Conservation (phyloP, 2,797 vertebrate genomes). For the Cuculus canorus region DNA sequence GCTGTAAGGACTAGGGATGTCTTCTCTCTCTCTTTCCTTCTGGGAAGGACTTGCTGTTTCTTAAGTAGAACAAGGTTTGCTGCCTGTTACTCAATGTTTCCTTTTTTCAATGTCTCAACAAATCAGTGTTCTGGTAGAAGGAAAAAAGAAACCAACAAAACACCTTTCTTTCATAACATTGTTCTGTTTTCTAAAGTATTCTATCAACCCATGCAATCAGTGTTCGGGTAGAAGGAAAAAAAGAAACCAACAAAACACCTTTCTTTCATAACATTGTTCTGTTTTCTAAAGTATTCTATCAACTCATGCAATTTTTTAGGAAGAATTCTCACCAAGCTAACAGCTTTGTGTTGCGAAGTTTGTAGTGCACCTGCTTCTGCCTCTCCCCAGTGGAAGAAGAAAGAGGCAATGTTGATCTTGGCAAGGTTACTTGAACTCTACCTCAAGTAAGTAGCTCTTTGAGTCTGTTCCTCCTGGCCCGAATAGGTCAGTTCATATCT, state of each 20-base stretch:
- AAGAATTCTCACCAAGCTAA: not conserved
- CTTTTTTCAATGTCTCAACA: not conserved
- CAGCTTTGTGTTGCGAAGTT: not conserved
- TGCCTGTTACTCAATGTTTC: not conserved
- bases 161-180: not conserved
- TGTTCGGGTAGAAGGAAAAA: accelerated
- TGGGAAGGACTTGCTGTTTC: not conserved
- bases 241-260: not conserved
- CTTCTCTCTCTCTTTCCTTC: not conserved
- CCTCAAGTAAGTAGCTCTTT: not conserved
- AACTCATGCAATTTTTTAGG: not conserved
- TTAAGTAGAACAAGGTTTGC: not conserved
- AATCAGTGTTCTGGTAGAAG: accelerated
- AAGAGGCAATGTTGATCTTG: not conserved
- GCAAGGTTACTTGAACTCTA: not conserved
- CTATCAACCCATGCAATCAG: not conserved
- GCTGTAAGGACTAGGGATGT: not conserved
- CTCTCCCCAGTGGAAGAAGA: not conserved
- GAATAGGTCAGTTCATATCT: not conserved
- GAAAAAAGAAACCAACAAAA: not conserved
- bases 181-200: not conserved
- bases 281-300: not conserved
- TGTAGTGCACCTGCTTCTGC: not conserved
- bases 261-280: not conserved
- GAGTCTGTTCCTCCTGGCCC: not conserved